Evolutionary conservation across 2,113 vertebrate species (phyloP), one percentile per base, ranked within the genome.

Genomic region (Bujurquina vittata): DNA sequence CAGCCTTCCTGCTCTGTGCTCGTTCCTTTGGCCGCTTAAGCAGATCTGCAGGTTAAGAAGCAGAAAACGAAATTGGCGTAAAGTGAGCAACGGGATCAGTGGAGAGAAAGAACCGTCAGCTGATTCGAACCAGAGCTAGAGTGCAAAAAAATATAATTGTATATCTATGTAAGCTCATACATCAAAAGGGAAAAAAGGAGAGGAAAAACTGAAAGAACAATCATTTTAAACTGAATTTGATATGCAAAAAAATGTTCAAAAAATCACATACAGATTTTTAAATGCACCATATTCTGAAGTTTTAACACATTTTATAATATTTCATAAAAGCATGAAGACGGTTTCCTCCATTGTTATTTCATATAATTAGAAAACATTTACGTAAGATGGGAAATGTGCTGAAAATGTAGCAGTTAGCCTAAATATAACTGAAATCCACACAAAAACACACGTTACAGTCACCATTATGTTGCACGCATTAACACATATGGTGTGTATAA

Each of bases 41-140:
- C 79, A 86, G 93, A 87, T 94, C 92, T 87, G 1, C 77, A 35
- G 81, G 84, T 91, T 90, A 91, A 90, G 86, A 52, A 54, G 85
- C 33, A 77, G 37, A 80, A 83, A 87, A 87, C n/a, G 40, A 83
- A 92, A 91, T 18, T 65, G 62, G 59, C 76, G 22, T 69, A 84
- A 88, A 85, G 90, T 76, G 67, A 89, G 52, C 5, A 31, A 59
- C 55, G 46, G 80, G 86, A 86, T 90, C 55, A 87, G 73, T 10
- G 2, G 75, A 61, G 59, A 33, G 61, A 84, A 54, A 57, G 46
- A 37, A 57, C 35, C 29, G 10, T 9, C 26, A 40, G 40, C n/a
- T 22, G 10, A 76, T 77, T 11, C 49, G 65, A 43, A 7, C 10
- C 10, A 72, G 11, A 63, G 10, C 59, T 9, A 54, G 10, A 46